Base-by-base conservation (phyloP, 1,140 invertebrate genomes). In the Leptonema lineaticorne region DNA sequence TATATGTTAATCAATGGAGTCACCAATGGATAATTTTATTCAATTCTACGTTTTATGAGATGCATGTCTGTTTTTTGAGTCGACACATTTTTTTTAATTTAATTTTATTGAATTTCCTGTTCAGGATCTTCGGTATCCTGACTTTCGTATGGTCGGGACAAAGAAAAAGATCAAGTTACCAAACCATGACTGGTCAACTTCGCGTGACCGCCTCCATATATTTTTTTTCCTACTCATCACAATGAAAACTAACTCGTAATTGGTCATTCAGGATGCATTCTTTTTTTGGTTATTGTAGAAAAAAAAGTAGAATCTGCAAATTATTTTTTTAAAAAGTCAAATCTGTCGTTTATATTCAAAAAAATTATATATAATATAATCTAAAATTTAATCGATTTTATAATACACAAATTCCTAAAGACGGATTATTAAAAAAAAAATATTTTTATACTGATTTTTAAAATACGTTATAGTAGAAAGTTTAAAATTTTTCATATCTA, bases 41-140 rank as follows among this genome's bases (percentile, higher is more conserved):
- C n/a, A n/a, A n/a, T n/a, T n/a, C n/a, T n/a, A n/a, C n/a, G n/a
- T n/a, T n/a, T n/a, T n/a, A n/a, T 53, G 37, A 4, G 9, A 11
- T 11, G 30, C 30, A 33, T 33, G 30, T 33, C 30, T 11, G 30
- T 33, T 33, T 33, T n/a, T n/a, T n/a, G n/a, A n/a, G n/a, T n/a
- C n/a, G n/a, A n/a, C n/a, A n/a, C n/a, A n/a, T n/a, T n/a, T n/a
- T 33, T 33, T 33, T 33, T 50, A 50, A 16, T 4, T 11, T 11
- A 26, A 26, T 53, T 48, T 53, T 53, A 24, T 53, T 11, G 5
- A 24, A 24, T 22, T 53, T 53, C 50, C 50, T 22, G 22, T 2
- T 14, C 50, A 53, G 50, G 50, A 53, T 53, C 50, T 53, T 53
- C 50, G 50, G 50, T 18, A 14, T 53, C 50, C 50, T 53, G 50